Evolutionary conservation across 1,140 invertebrate genomes (phyloP).

Genomic region (Chironomus striatipennis): DNA sequence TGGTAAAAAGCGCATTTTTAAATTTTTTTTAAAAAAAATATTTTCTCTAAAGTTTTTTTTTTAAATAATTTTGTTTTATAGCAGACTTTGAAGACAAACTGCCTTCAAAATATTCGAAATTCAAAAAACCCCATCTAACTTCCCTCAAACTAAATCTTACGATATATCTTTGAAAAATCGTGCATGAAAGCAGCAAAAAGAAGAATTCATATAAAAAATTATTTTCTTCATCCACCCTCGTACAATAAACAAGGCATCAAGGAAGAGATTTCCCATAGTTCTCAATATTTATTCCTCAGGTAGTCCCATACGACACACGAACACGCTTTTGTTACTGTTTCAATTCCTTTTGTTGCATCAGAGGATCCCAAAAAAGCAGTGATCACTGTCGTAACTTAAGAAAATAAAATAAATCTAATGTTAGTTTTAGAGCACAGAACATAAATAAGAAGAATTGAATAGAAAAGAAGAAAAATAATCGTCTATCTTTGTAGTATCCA

Average conservation of each 20-base stretch:
- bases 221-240: no score
- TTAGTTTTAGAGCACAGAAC: conserved; percentile 18
- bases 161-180: no score
- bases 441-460: neutral
- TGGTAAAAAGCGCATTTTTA: no score
- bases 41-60: no score
- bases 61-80: no score
- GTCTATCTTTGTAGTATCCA: neutral
- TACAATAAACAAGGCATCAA: no score
- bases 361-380: neutral
- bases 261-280: neutral
- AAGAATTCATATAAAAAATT: no score
- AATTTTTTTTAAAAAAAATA: no score
- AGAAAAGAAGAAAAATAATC: no score
- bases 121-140: neutral
- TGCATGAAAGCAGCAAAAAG: no score
- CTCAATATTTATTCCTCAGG: neutral
- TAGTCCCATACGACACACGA: conserved; percentile 1
- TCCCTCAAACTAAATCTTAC: neutral
- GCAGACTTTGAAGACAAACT: no score
- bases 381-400: neutral
- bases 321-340: conserved; percentile 6
- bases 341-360: neutral
- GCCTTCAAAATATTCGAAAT: no score
- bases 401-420: neutral